Evolutionary conservation across 1,140 invertebrate genomes (phyloP), one percentile per base, ranked within the genome.

Genomic region (Trypoxylus dichotomus): DNA sequence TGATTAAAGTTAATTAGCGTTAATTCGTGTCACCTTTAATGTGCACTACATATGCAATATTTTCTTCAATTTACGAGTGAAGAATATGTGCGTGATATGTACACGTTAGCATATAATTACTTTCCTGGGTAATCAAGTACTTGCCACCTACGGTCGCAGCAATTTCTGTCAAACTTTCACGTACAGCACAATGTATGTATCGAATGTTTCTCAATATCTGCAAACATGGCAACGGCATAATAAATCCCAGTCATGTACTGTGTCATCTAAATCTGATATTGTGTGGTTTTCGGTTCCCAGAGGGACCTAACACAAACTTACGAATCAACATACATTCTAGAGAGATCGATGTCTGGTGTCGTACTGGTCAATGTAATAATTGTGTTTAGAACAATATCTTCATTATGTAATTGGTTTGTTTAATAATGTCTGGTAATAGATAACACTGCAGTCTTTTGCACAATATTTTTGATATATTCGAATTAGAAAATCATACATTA

Each of bases 161-260:
- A 54, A 54, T 54, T 54, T 54, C 47, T 54, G 47, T 54, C 47
- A 54, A 19, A 6, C 47, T 54, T 54, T 15, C 47, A 54, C 47
- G 19, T n/a, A 54, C 13, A 54, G 2, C 19, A 54, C 47, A 54
- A 54, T n/a, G 19, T 54, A 19, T n/a, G 15, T 54, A 54, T 54
- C 47, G 47, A 54, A 54, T 54, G 47, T 54, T 54, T 54, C 47
- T 54, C 13, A n/a, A 54, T 54, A 54, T 54, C 47, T 54, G 60
- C 27, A 68, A 68, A 68, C 27, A 27, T 68, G 27, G 10, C 60
- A 68, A 27, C 60, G 60, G 11, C 3, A 8, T 68, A 27, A 27
- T 29, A 68, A 27, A 68, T 68, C 8, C 60, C 25, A 24, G 3
- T 68, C 60, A 29, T 68, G 60, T 68, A 25, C 19, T 68, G 11